Conservation (phyloP, 1,140 invertebrate genomes). For the Holcopasites calliopsidis region DNA sequence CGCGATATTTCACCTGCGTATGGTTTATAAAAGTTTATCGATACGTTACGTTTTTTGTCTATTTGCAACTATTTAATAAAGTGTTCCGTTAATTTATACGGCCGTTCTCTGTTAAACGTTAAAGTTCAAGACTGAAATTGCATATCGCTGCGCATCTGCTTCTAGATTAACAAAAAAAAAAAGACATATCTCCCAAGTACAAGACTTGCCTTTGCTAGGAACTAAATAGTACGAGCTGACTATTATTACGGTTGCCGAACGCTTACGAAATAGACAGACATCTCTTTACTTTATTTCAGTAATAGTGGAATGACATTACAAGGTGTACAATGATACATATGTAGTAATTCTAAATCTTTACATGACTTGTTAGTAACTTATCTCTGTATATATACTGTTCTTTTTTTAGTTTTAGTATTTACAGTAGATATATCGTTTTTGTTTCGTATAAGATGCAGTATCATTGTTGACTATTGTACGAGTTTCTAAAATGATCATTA, state of each 20-base stretch:
- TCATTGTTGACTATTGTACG: constrained; percentile 39
- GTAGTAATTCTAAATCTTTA: constrained; percentile 69
- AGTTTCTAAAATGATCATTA: constrained; percentile 48
- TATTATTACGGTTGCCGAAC: constrained; percentile 22
- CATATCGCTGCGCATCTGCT: constrained; percentile 53
- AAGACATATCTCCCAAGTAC: constrained; percentile 32
- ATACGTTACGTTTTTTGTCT: constrained; percentile 28
- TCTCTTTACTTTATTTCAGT: constrained; percentile 74
- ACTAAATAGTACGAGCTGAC: constrained; percentile 2
- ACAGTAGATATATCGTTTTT: constrained; percentile 62
- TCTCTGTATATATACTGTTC: constrained; percentile 37
- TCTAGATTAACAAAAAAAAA: constrained; percentile 58
- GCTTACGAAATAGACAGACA: constrained; percentile 51
- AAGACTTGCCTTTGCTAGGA: neutral
- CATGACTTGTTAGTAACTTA: constrained; percentile 63
- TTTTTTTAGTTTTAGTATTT: constrained; percentile 65
- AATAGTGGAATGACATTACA: constrained; percentile 74
- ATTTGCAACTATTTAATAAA: constrained; percentile 21
- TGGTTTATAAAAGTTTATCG: constrained; percentile 25
- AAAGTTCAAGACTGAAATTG: constrained; percentile 61
- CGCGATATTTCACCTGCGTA: constrained; percentile 17
- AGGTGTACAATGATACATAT: constrained; percentile 69
- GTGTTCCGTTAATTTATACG: constrained; percentile 28
- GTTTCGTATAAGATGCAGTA: constrained; percentile 18
- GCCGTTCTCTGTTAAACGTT: neutral